Percentiles rank a stretch among this genome's conserved stretches.
These are phyloP conservation scores for Tor tambroides DNA, from an alignment of 2,113 vertebrate genomes.

Conservation along the genomic window DNA sequence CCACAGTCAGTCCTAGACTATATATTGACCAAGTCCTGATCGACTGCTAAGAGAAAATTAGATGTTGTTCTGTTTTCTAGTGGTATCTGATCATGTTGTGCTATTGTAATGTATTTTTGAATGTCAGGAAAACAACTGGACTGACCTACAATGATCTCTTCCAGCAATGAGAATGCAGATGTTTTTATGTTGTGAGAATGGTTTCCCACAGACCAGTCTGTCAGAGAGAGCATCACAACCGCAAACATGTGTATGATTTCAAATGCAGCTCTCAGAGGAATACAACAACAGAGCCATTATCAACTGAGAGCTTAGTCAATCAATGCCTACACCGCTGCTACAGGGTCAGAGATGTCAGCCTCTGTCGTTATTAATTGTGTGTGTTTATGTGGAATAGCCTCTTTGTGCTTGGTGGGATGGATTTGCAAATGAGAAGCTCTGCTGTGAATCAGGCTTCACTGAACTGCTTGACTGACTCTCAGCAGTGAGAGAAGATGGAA, in stretches of 20 bases:
- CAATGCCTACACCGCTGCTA: neutral
- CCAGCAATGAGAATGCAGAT: neutral
- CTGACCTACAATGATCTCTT: neutral
- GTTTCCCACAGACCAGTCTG: neutral
- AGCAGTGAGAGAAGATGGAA: neutral
- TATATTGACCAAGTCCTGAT: neutral
- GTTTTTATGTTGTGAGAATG: neutral
- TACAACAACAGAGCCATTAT: slow-evolving; percentile 20
- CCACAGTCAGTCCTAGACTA: neutral
- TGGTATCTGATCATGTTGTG: neutral
- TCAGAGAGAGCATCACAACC: neutral
- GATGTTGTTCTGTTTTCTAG: neutral
- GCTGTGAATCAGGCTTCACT: neutral
- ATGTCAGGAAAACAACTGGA: neutral
- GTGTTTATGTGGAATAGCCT: slow-evolving; percentile 27
- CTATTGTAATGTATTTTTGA: neutral
- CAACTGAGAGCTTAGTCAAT: slow-evolving; percentile 26
- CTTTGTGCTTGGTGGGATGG: slow-evolving; percentile 11
- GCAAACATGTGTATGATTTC: slow-evolving; percentile 1
- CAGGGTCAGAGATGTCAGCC: slow-evolving; percentile 44
- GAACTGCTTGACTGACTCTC: neutral
- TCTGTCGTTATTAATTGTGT: slow-evolving; percentile 40
- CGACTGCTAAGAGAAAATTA: neutral
- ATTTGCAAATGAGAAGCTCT: slow-evolving; percentile 27
- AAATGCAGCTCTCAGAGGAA: slow-evolving; percentile 5